phyloP scores from a whole-genome alignment of 2,797 vertebrate species.

The Coccyzus lansbergi region DNA sequence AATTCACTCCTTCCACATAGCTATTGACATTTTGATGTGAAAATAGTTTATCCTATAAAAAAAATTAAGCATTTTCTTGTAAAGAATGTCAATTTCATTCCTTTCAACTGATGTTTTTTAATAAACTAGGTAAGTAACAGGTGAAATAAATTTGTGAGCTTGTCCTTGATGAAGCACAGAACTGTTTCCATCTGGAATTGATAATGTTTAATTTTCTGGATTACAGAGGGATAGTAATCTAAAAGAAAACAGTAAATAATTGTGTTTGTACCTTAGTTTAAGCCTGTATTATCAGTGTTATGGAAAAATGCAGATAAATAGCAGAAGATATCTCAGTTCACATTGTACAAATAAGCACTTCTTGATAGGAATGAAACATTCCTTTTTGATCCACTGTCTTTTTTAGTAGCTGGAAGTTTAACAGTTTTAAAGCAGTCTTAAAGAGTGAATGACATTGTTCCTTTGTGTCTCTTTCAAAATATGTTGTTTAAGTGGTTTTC shows the following conservation, averaged over 20 bases:
- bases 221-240: slow-evolving; percentile 63
- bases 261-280: slow-evolving; percentile 50
- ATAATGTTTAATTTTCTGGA: slow-evolving; percentile 70
- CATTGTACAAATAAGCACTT: background rate
- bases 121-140: slow-evolving; percentile 49
- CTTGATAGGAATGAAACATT: background rate
- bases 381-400: background rate
- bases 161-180: slow-evolving; percentile 66
- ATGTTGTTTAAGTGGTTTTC: background rate
- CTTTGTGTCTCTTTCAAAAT: background rate
- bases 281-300: slow-evolving; percentile 33
- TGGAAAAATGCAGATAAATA: slow-evolving; percentile 51
- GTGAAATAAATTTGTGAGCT: slow-evolving; percentile 68
- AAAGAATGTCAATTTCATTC: slow-evolving; percentile 51
- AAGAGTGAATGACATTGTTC: background rate
- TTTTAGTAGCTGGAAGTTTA: background rate
- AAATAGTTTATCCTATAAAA: slow-evolving; percentile 28
- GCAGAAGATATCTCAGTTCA: background rate
- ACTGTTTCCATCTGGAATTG: slow-evolving; percentile 65
- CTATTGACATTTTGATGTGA: background rate
- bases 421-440: background rate
- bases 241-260: slow-evolving; percentile 72
- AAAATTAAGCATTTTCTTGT: background rate
- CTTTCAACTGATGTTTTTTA: slow-evolving; percentile 11
- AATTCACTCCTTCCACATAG: background rate